Base-by-base conservation (phyloP, 2,113 vertebrate genomes). In the Oncorhynchus gorbuscha region DNA sequence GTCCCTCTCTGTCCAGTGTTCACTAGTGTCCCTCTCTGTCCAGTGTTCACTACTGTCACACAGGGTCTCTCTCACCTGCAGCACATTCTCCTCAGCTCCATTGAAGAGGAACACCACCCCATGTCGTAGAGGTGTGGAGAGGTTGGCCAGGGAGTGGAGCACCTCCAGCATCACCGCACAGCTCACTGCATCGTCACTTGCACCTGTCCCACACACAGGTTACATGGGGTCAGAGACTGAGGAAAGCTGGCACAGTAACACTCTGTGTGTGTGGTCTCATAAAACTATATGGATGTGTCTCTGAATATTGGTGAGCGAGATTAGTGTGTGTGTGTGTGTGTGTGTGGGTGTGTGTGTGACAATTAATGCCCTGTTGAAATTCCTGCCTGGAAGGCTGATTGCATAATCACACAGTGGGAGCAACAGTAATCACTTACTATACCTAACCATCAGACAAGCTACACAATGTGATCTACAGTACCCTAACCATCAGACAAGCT, bases 111-210 rank as follows among this genome's bases (percentile, higher is more conserved):
- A 99, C 85, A 99, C 89, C 7, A 99, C 90, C 11, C 96, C 97
- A 45, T 99, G 96, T 26, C 86, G 93, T 68, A 99, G 92, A 69
- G 95, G 90, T 9, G 93, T 92, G 11, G 96, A 90, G 66, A 94
- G 95, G 68, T 94, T 93, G 59, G 95, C 94, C 79, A 99, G 86
- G 0, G 93, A 94, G 4, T 92, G 94, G 72, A 99, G 94, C 85
- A 98, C 95, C 90, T 99, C 98, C 84, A 99, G 91, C 97, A 99
- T 97, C 82, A 99, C 97, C 2, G 97, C 95, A 68, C 98, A 99
- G 89, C 98, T 98, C 74, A 99, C 96, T 7, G 98, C 97, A 75
- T 99, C 98, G 75, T 99, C 98, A 71, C 97, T 99, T 89, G 98
- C 98, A 89, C 98, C 97, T 99, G 87, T 61, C 86, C 6, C 49